Evolutionary conservation across 2,797 vertebrate species (phyloP), one percentile per base, ranked within the genome.

Genomic region (Neostethus bicornis): DNA sequence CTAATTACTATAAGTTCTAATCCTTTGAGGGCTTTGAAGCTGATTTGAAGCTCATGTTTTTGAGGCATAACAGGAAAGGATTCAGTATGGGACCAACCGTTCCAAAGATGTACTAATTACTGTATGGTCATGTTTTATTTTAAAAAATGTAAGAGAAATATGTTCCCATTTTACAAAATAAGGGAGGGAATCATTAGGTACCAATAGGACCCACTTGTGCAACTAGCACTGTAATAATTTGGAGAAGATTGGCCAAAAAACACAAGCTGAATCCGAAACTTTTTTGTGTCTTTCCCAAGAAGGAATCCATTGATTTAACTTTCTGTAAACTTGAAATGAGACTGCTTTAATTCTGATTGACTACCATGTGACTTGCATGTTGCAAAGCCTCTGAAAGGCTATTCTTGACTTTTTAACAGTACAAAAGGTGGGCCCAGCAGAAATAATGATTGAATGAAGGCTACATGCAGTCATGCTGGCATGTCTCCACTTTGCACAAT

Each of bases 401-500:
- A 4, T 11, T 26, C 16, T 41, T 17, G n/a, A 8, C 23, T 8
- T 59, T 51, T 37, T 8, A 58, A 35, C 11, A n/a, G 10, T 10
- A 34, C 56, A 48, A 58, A 57, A 66, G 58, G 50, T 45, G 51
- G 61, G 39, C 63, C 59, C 39, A 42, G 80, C 52, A 70, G 65
- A 72, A 79, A 68, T 61, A 70, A 72, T 73, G 68, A 81, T 69
- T 4, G 14, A 45, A 56, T 55, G 61, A 47, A 23, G 50, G 60
- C 60, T 32, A 34, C 34, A 59, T 71, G 34, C 45, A 62, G 70
- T 50, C 54, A 48, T 59, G 55, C 68, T 61, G 66, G 61, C 66
- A 77, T 66, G 63, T 79, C 76, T 81, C 70, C 72, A 79, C 70
- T 80, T 78, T 75, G 74, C 77, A 84, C 84, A 85, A 81, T 60